Base-by-base conservation (phyloP, 2,797 vertebrate species). In the Danio jaintianensis region DNA sequence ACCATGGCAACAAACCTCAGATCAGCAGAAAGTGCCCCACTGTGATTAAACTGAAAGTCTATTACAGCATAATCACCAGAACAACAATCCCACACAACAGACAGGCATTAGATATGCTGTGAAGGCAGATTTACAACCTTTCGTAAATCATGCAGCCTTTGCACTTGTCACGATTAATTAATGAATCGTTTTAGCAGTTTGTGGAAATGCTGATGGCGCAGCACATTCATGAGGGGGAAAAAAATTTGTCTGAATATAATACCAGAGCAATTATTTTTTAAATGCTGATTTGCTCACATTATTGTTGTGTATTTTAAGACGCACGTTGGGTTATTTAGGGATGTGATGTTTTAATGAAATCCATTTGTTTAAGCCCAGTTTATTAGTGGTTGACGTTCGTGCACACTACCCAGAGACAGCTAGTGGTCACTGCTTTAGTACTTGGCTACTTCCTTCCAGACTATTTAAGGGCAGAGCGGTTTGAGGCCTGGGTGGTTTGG, bases 1-100 rank as follows among this genome's bases (percentile, higher is more conserved):
- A 75, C 81, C 75, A 78, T 79, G 52, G 40, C 64, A 75, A 85
- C 84, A 66, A 64, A 82, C 78, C 62, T 59, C 69, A 64, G 74
- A 80, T 79, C 58, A 29, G 50, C 20, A 70, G 36, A 59, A 42
- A 71, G 12, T 72, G 71, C 43, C 75, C 58, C 38, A 12, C 68
- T 71, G 56, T 43, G 64, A 85, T 80, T 69, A 74, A 40, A 10
- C 56, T 64, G 50, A 66, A 74, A 71, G 45, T 61, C 58, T 81
- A 42, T 56, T 64, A 52, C 36, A 70, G 50, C 20, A 70, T 71
- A 78, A 81, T 83, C 69, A 48, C 43, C 53, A 71, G 36, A 29
- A 29, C 45, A 58, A 80, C 78, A 66, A 80, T 64, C 42, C 50
- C 42, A 68, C 75, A 68, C 22, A 78, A 78, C 56, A 68, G 64